phyloP scores from a whole-genome alignment of 2,113 vertebrate genomes.

The Mastomys coucha region DNA sequence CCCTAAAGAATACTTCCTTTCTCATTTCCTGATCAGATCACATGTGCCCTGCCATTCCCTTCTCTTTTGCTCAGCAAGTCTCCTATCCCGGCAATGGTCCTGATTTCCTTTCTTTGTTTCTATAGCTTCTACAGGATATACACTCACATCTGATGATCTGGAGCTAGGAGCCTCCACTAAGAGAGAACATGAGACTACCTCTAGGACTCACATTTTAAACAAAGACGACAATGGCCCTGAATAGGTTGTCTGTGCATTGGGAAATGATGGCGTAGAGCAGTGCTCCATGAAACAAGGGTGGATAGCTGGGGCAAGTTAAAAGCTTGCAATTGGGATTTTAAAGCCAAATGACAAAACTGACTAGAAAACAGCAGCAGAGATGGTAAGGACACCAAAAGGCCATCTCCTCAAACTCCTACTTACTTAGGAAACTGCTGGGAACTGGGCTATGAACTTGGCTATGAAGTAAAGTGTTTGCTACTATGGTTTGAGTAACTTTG shows the following conservation, averaged over 20 bases:
- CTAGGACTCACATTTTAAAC: background rate
- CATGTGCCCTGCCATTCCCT: background rate
- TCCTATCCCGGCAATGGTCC: background rate
- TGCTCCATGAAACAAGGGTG: background rate
- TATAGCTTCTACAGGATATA: background rate
- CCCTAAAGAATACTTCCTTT: background rate
- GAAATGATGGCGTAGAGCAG: background rate
- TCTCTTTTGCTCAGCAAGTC: background rate
- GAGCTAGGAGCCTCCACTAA: background rate
- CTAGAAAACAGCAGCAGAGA: background rate
- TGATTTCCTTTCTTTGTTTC: background rate
- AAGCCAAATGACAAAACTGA: slow-evolving; percentile 12
- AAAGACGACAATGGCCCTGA: background rate
- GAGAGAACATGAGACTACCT: background rate
- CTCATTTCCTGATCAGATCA: background rate
- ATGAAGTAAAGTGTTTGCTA: slow-evolving; percentile 34
- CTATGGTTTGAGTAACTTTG: slow-evolving; percentile 3
- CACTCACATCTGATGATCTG: background rate
- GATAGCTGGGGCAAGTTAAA: background rate
- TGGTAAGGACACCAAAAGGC: background rate
- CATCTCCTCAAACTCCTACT: slow-evolving; percentile 30
- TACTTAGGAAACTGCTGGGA: background rate
- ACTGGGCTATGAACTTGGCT: background rate
- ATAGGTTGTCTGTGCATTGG: background rate
- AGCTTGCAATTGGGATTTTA: background rate